phyloP scores from a whole-genome alignment of 2,888 invertebrate species.

The Anorthoa munda region DNA sequence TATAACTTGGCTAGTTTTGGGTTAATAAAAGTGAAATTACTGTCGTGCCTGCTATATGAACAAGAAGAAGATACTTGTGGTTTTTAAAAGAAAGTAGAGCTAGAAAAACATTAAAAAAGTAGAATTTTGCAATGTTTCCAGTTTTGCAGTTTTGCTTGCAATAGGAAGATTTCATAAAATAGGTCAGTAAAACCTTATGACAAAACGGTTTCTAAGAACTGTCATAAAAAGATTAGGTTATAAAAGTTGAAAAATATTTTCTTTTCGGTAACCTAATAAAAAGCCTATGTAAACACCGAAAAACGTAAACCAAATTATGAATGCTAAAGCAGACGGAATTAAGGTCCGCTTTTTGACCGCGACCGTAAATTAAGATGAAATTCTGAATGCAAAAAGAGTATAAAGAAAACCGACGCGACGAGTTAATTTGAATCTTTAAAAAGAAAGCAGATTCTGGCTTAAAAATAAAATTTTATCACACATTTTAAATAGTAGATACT shows the following conservation, averaged over 20 bases:
- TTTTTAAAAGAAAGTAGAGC: too few relatives aligned
- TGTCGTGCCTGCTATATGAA: too few relatives aligned
- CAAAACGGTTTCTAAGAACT: too few relatives aligned
- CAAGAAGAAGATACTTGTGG: too few relatives aligned
- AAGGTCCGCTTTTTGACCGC: constrained; percentile 18
- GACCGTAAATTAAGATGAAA: constrained; percentile 18
- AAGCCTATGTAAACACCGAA: constrained; percentile 3
- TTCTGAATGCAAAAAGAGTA: neutral
- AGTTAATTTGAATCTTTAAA: neutral
- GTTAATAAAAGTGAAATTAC: too few relatives aligned
- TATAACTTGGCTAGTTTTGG: too few relatives aligned
- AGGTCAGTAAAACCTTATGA: too few relatives aligned
- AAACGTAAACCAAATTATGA: constrained; percentile 34
- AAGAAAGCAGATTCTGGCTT: neutral
- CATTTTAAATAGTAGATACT: too few relatives aligned
- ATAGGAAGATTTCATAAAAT: too few relatives aligned
- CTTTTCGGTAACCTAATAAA: constrained; percentile 17
- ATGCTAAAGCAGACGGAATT: constrained; percentile 18
- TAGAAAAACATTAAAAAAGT: too few relatives aligned
- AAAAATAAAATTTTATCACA: neutral
- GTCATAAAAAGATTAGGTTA: neutral
- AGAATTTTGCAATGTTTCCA: too few relatives aligned
- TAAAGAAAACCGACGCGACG: neutral
- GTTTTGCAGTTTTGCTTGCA: too few relatives aligned
- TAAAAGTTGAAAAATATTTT: neutral